Conservation (phyloP, 2,113 vertebrate genomes). For the Capreolus pygargus region DNA sequence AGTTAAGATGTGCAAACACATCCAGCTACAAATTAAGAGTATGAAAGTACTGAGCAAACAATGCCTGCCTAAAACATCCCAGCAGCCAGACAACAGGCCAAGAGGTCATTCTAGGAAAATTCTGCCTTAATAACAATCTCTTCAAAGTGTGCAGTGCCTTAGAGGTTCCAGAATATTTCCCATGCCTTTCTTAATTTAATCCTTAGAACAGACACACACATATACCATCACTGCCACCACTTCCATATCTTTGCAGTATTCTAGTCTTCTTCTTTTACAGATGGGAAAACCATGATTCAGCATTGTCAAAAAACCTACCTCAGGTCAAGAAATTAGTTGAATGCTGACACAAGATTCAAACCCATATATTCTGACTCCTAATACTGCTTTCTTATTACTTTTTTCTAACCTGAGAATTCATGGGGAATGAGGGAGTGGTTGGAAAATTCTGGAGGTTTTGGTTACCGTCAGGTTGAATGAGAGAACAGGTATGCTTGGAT, state of each 20-base stretch:
- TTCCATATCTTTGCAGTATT: not conserved
- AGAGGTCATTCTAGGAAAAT: not conserved
- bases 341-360: not conserved
- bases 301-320: not conserved
- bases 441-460: not conserved
- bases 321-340: not conserved
- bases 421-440: not conserved
- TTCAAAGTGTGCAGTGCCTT: not conserved
- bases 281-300: not conserved
- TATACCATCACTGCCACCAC: not conserved
- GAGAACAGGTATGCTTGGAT: not conserved
- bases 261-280: not conserved
- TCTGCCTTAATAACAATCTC: not conserved
- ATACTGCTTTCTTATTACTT: not conserved
- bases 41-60: not conserved
- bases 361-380: not conserved
- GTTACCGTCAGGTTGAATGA: not conserved
- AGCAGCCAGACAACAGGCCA: not conserved
- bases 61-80: not conserved
- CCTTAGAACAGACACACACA: not conserved
- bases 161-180: not conserved
- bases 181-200: not conserved
- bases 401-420: not conserved
- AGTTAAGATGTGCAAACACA: constrained; percentile 25
- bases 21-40: not conserved